Base-by-base conservation (phyloP, 2,888 invertebrate species). In the Phyllotreta cruciferae region DNA sequence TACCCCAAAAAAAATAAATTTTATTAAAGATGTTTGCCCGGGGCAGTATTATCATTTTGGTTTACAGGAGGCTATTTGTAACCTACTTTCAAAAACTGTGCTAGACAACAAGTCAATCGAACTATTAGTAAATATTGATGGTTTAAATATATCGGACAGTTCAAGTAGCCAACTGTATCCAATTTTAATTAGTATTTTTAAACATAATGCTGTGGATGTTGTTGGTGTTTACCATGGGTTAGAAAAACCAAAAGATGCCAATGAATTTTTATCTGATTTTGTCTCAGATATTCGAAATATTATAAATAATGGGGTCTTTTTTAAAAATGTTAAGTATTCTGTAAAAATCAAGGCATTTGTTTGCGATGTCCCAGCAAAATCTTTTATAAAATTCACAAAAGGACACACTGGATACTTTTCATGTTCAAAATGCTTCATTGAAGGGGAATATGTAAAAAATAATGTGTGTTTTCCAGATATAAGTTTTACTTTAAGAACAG, bases 341-440 rank as follows among this genome's bases (percentile, higher is more conserved):
- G 24, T 24, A 24, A 24, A 24, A 24, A 24, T 24, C 24, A 24
- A 24, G 24, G 24, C 24, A 24, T 24, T 24, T 24, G 24, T 24
- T 24, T 24, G 24, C 24, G 24, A 24, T 24, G 24, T 24, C 4
- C 24, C 24, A 24, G 24, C 24, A 24, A 24, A 24, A 24, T 24
- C 24, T 24, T 24, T 53, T 45, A 56, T 71, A 42, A 49, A 66
- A 9, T 70, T 67, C 64, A 63, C 67, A 8, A 67, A 57, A 55
- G 62, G 60, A 8, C 72, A 74, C 54, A 55, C 37, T 6, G 71
- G 64, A 13, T 71, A 71, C 60, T 38, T 56, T 38, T 68, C 69
- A 41, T 74, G 74, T 53, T 66, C 70, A 49, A 71, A 71, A 62
- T 74, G 71, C 63, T 39, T 66, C 13, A 49, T 52, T 57, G 57